These are phyloP conservation scores for Seladonia tumulorum DNA, from an alignment of 2,888 invertebrate genomes.

Conservation along the genomic window DNA sequence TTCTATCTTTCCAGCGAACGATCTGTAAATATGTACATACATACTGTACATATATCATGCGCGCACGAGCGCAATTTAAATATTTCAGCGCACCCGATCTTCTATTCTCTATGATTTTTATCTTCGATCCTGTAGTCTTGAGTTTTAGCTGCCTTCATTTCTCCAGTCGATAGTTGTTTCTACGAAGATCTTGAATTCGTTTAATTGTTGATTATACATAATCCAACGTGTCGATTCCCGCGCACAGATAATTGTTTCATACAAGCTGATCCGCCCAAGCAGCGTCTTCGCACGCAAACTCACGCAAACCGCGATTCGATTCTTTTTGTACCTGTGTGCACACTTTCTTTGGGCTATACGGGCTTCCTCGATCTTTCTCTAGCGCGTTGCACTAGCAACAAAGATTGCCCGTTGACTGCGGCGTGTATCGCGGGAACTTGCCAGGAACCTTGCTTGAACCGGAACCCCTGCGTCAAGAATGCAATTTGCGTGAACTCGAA, in stretches of 20 bases:
- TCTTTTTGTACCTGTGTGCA: constrained; percentile 65
- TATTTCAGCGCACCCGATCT: constrained; percentile 42
- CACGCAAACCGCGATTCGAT: constrained; percentile 37
- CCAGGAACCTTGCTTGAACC: constrained; percentile 94
- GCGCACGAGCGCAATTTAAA: constrained; percentile 28
- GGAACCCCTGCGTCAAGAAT: constrained; percentile 93
- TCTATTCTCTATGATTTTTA: constrained; percentile 3
- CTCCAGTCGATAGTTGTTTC: background rate
- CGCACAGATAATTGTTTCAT: constrained; percentile 25
- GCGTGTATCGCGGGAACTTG: constrained; percentile 94
- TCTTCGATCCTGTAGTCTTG: background rate
- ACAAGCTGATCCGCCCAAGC: constrained; percentile 36
- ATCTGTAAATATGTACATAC: constrained; percentile 81
- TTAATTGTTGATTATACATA: background rate
- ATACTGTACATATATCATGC: constrained; percentile 77
- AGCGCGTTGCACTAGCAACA: constrained; percentile 94
- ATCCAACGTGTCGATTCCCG: background rate
- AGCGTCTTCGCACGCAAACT: constrained; percentile 37
- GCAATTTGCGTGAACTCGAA: constrained; percentile 95
- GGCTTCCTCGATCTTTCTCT: constrained; percentile 77
- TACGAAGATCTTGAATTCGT: background rate
- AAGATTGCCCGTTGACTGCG: constrained; percentile 93
- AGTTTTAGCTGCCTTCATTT: background rate
- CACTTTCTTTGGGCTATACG: constrained; percentile 79
- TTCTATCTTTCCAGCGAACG: constrained; percentile 34